phyloP scores from a whole-genome alignment of 2,888 invertebrate species.

The Parnassius apollo region DNA sequence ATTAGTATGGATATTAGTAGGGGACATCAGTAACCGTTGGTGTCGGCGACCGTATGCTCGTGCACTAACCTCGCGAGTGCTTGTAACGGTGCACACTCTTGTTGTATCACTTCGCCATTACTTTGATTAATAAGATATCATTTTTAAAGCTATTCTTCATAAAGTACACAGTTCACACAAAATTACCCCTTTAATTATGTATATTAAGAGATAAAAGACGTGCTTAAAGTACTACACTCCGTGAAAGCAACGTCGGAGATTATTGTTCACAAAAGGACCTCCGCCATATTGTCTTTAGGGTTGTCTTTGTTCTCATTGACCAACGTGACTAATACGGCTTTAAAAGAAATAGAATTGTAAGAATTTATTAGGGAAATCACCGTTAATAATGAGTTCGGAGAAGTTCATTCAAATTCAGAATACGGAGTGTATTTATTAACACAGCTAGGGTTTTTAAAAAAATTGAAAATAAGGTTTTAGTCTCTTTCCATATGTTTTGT shows the following conservation, averaged over 20 bases:
- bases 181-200: background rate
- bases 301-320: background rate
- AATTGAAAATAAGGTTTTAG: too few relatives aligned
- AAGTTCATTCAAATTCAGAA: slow-evolving; percentile 1
- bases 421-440: background rate
- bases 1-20: slow-evolving; percentile 25
- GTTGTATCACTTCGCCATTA: slow-evolving; percentile 39
- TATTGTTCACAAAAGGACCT: background rate
- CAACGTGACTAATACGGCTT: background rate
- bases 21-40: slow-evolving; percentile 51
- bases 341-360: background rate
- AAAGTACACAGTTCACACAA: background rate
- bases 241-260: background rate
- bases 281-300: background rate
- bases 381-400: slow-evolving; percentile 10
- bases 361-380: slow-evolving; percentile 1
- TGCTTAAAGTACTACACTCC: background rate
- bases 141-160: slow-evolving; percentile 8
- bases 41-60: slow-evolving; percentile 75
- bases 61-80: slow-evolving; percentile 74
- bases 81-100: slow-evolving; percentile 68
- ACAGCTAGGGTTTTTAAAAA: too few relatives aligned
- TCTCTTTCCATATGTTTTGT: slow-evolving; percentile 7
- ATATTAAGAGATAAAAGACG: background rate
- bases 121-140: slow-evolving; percentile 31